phyloP scores from a whole-genome alignment of 2,888 invertebrate genomes.

The Ochropacha duplaris region DNA sequence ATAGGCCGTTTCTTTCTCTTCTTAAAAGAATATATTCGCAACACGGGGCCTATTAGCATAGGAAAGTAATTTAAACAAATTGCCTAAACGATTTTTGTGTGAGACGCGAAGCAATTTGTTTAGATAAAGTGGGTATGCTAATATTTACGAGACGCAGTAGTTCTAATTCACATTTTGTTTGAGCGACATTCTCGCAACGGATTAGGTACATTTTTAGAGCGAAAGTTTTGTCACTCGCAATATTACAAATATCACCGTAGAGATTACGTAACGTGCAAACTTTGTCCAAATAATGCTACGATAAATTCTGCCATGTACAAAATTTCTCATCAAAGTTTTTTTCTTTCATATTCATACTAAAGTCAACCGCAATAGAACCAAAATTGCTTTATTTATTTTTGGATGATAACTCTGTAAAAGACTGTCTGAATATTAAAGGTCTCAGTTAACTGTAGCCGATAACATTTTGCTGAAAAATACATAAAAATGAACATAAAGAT shows the following conservation, averaged over 20 bases:
- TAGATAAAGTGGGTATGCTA: conserved; percentile 52
- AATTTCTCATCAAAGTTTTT: conserved; percentile 49
- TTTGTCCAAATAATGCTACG: conserved; percentile 47
- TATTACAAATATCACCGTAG: conserved; percentile 43
- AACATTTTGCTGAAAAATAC: conserved; percentile 65
- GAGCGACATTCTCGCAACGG: conserved; percentile 33
- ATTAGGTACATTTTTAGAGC: conserved; percentile 23
- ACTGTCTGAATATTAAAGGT: conserved; percentile 54
- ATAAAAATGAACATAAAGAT: conserved; percentile 75
- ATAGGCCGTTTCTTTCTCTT: conserved; percentile 51
- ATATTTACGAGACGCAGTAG: conserved; percentile 41
- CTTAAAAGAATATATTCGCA: conserved; percentile 62
- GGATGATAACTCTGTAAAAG: conserved; percentile 52
- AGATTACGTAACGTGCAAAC: conserved; percentile 52
- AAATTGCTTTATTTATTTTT: conserved; percentile 61
- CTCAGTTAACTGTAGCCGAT: conserved; percentile 62
- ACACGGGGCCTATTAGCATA: conserved; percentile 72
- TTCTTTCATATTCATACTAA: conserved; percentile 45
- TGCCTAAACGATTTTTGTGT: conserved; percentile 73
- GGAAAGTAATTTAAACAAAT: conserved; percentile 78
- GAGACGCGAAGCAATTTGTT: conserved; percentile 61
- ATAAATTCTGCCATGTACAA: conserved; percentile 49
- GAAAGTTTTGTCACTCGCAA: conserved; percentile 43
- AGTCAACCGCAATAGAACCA: conserved; percentile 36
- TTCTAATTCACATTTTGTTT: conserved; percentile 27